These are phyloP conservation scores for Acleris emargana DNA, from an alignment of 2,888 invertebrate genomes.

Conservation along the genomic window DNA sequence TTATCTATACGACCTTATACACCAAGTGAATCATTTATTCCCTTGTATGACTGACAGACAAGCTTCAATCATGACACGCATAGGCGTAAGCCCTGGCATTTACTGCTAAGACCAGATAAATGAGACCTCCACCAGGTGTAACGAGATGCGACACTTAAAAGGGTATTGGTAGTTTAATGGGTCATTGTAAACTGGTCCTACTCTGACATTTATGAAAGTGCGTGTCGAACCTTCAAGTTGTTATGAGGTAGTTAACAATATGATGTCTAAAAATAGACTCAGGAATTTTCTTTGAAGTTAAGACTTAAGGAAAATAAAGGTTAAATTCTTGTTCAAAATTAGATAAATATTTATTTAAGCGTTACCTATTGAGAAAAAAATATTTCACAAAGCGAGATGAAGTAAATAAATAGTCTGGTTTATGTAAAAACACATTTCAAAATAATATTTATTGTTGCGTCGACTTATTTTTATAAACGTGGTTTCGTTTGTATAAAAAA, in stretches of 20 bases:
- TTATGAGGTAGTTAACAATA: slow-evolving; percentile 30
- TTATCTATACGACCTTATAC: slow-evolving; percentile 24
- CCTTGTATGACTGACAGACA: slow-evolving; percentile 28
- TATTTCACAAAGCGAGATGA: too few species aligned
- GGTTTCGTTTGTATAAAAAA: too few species aligned
- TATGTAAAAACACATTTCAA: too few species aligned
- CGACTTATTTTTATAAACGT: too few species aligned
- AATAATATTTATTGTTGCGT: too few species aligned
- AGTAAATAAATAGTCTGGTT: too few species aligned
- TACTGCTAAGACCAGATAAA: slow-evolving; percentile 1
- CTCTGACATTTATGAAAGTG: slow-evolving; percentile 22
- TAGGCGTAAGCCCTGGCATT: slow-evolving; percentile 30
- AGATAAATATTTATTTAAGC: too few species aligned
- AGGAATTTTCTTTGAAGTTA: neutral
- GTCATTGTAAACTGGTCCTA: slow-evolving; percentile 6
- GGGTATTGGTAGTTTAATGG: neutral
- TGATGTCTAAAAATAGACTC: slow-evolving; percentile 15
- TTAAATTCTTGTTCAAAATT: too few species aligned
- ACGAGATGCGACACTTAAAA: neutral
- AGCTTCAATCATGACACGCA: slow-evolving; percentile 30
- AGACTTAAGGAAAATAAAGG: too few species aligned
- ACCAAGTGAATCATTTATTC: slow-evolving; percentile 30
- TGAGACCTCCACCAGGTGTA: neutral
- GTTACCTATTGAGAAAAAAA: too few species aligned
- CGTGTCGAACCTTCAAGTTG: slow-evolving; percentile 24